These are phyloP conservation scores for Cryptoblepharus egeriae DNA, from an alignment of 2,797 vertebrate genomes.

Conservation along the genomic window DNA sequence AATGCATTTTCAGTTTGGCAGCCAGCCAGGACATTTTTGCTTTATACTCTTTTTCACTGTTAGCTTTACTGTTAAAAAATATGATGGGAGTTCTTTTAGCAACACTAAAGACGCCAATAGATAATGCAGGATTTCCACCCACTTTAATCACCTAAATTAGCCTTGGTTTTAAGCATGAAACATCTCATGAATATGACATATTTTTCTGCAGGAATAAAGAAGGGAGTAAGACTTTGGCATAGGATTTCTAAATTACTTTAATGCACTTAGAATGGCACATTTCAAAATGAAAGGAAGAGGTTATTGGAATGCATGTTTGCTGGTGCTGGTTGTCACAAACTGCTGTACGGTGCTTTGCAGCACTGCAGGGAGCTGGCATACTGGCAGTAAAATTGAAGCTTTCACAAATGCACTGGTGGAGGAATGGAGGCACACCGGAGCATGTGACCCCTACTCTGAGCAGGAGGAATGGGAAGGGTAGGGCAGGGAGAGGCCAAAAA, in stretches of 20 bases:
- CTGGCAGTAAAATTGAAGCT: no score
- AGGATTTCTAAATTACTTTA: slow-evolving; percentile 24
- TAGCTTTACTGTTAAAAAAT: slow-evolving; percentile 38
- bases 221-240: slow-evolving; percentile 40
- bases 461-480: no score
- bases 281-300: not conserved
- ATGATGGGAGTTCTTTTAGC: slow-evolving; percentile 54
- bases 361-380: no score
- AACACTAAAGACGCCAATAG: slow-evolving; percentile 39
- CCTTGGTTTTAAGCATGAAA: slow-evolving; percentile 9
- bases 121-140: slow-evolving; percentile 38
- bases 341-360: no score
- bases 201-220: slow-evolving; percentile 28
- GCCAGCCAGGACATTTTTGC: slow-evolving; percentile 20
- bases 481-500: no score
- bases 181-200: not conserved
- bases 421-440: no score
- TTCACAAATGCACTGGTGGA: no score
- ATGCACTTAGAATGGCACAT: not conserved
- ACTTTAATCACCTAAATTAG: slow-evolving; percentile 49
- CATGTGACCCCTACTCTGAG: no score
- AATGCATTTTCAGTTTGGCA: slow-evolving; percentile 4
- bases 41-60: slow-evolving; percentile 54
- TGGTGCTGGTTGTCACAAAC: no score
- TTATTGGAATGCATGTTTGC: no score